Evolutionary conservation across 2,888 invertebrate genomes (phyloP), one percentile per base, ranked within the genome.

Genomic region (Spodoptera exigua): DNA sequence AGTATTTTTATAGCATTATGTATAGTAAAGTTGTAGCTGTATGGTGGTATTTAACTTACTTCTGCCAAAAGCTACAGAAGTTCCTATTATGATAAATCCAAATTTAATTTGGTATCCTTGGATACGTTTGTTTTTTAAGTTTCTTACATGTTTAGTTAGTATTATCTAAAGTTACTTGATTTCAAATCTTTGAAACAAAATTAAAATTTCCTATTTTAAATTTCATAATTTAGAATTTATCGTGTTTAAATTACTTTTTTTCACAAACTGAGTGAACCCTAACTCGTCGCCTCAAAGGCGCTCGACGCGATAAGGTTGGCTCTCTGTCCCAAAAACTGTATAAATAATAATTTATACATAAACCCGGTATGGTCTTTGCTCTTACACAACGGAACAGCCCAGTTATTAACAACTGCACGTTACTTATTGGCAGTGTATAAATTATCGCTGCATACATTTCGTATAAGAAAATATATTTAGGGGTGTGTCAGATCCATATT

Each of bases 331-430:
- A 76, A 60, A 85, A 81, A 63, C 64, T 57, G 63, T 75, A 67
- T 85, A 88, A 83, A 85, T 83, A 81, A 87, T 85, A 81, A 83
- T 81, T 83, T 78, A 85, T 80, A 79, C 78, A 70, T 77, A 74
- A 76, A 76, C 69, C 54, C 63, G 65, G 63, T 60, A 54, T 67
- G 59, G 52, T 54, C 76, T 76, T 75, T 63, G 56, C 58, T 65
- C 60, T 52, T 62, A 51, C 65, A 73, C 63, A 66, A 71, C 61
- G 62, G 53, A 61, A 68, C 57, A 55, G 41, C 60, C 62, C 71
- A 65, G 72, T 75, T 79, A 79, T 80, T 80, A 80, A 59, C 45
- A 63, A 51, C 56, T 55, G 61, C 51, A 70, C 70, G 70, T 78
- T 75, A 78, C 67, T 66, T 64, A 68, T 72, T 64, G 57, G 64